Evolutionary conservation across 2,888 invertebrate species (phyloP), one percentile per base, ranked within the genome.

Genomic region (Gnatocerus cornutus): DNA sequence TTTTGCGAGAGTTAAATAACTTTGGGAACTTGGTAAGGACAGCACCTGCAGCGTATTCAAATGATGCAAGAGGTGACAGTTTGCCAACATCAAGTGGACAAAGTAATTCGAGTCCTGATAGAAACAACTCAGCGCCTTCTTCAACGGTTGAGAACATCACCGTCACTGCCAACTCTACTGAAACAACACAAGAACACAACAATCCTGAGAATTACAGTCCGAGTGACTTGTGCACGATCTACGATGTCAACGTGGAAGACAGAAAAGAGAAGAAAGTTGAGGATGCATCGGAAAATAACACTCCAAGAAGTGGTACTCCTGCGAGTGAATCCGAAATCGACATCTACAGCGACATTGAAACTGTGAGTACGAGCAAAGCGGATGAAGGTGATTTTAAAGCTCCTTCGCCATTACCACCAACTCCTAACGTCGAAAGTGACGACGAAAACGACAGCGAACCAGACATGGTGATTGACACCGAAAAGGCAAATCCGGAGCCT

Each of bases 291-390:
- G 64, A 78, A 33, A 76, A 77, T 21, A 74, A 78, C 48, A 67
- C 61, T 27, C 71, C 75, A 4, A 70, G 73, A 16, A 76, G 74
- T 41, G 77, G 73, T 37, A 76, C 77, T 16, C 74, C 77, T 10
- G 75, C 71, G n/a, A 82, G 81, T 21, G 86, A 86, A 12, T 85
- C 86, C 1, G 89, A 90, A 71, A 85, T 88, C 39, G 90, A 90
- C 75, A 87, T 90, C 73, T 91, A 90, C 76, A 88, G 89, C 71
- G 90, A 90, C 73, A 89, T 90, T 46, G 90, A 90, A 78, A 85
- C 86, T 0, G 84, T 83, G 73, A 50, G 75, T 69, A 71, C 79
- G 67, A 84, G 84, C 27, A 83, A 82, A 48, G 81, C 79, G 0
- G 82, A 83, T 48, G 82, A 82, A 7, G 68, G 70, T 33, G 73